phyloP scores from a whole-genome alignment of 2,797 vertebrate genomes.

The Paratrypauchen microcephalus region DNA sequence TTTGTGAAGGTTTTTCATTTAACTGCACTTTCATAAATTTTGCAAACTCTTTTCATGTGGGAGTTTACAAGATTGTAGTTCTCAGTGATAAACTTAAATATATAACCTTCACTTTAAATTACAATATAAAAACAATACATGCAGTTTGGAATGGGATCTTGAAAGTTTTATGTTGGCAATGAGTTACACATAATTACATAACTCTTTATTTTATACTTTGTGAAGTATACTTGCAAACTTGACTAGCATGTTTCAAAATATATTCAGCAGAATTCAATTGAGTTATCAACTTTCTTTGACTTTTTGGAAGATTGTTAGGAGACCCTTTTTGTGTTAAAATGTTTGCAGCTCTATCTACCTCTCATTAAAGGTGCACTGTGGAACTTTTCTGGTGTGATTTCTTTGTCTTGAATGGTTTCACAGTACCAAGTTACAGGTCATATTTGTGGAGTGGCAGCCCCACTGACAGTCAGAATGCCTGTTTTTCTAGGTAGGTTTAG shows the following conservation, averaged over 20 bases:
- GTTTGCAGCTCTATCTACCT: not conserved
- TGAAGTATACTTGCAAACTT: not conserved
- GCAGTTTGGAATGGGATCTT: not conserved
- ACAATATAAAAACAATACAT: not conserved
- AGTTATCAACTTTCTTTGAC: not conserved
- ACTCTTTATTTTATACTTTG: not conserved
- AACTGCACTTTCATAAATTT: not conserved
- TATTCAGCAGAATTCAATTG: not conserved
- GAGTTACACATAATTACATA: not conserved
- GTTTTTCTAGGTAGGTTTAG: no score
- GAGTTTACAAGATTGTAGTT: not conserved
- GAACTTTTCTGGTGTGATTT: no score
- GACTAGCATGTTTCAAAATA: not conserved
- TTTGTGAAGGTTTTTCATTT: slow-evolving; percentile 2
- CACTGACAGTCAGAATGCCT: no score
- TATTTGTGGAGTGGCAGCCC: no score
- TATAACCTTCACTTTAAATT: not conserved
- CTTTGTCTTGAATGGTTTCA: no score
- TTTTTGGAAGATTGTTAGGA: not conserved
- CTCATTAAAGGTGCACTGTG: not conserved
- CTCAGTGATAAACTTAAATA: not conserved
- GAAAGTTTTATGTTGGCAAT: not conserved
- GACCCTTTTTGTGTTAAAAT: not conserved
- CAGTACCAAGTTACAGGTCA: no score
- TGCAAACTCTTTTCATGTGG: not conserved